phyloP scores from a whole-genome alignment of 2,888 invertebrate genomes.

The Luperina nickerlii region DNA sequence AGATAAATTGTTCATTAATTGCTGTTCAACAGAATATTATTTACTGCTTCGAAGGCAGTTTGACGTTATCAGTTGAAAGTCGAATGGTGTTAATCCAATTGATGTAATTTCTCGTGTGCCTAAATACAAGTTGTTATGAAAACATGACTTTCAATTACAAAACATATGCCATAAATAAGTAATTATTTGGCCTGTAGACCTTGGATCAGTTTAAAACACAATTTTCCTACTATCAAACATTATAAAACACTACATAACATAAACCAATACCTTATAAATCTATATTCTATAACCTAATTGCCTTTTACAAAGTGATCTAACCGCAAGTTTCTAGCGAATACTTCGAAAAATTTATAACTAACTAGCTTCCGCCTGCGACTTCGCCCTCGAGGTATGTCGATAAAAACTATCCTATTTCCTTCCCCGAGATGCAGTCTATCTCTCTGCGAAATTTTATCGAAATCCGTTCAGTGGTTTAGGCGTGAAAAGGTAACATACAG shows the following conservation, averaged over 20 bases:
- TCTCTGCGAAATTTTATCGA: too few relatives aligned
- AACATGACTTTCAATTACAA: background rate
- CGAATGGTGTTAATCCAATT: background rate
- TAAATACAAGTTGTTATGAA: background rate
- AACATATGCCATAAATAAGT: background rate
- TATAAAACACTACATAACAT: background rate
- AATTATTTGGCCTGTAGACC: background rate
- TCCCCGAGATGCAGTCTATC: too few relatives aligned
- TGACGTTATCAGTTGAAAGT: background rate
- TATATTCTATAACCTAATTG: background rate
- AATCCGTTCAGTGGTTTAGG: too few relatives aligned
- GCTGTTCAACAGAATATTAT: constrained; percentile 15
- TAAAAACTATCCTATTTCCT: too few relatives aligned
- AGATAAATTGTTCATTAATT: constrained; percentile 39
- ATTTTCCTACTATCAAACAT: background rate
- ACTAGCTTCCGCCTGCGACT: background rate
- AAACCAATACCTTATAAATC: background rate
- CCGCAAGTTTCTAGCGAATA: background rate
- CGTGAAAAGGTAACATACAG: too few relatives aligned
- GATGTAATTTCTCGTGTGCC: background rate
- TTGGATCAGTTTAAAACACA: background rate
- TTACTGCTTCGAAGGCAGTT: constrained; percentile 2
- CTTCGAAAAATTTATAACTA: constrained; percentile 15
- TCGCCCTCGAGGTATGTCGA: too few relatives aligned
- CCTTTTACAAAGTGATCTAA: constrained; percentile 9